Percentiles rank a stretch among this genome's conserved stretches.
phyloP scores from a whole-genome alignment of 2,888 invertebrate species.

The Nysson spinosus region DNA sequence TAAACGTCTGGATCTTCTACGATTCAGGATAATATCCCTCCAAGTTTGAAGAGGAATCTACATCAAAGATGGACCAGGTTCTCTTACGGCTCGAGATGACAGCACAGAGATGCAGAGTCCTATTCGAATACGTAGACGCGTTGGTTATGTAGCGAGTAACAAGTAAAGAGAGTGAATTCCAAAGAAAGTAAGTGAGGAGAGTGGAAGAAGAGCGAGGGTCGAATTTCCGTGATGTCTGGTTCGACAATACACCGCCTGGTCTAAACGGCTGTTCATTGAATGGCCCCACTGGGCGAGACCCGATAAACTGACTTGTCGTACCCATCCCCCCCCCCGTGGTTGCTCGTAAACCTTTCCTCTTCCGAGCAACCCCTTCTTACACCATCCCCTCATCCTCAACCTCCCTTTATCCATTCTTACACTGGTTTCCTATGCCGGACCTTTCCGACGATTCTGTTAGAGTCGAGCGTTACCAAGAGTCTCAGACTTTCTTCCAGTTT shows the following conservation, averaged over 20 bases:
- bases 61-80: conserved; percentile 57
- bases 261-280: conserved; percentile 68
- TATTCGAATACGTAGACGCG: conserved; percentile 37
- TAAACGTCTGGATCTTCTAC: conserved; percentile 40
- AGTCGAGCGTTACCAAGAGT: neutral
- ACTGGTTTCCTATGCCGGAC: conserved; percentile 6
- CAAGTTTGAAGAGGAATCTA: conserved; percentile 11
- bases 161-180: conserved; percentile 9
- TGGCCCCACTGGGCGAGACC: conserved; percentile 57
- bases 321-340: no score
- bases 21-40: conserved; percentile 4
- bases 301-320: conserved; percentile 68
- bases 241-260: conserved; percentile 64
- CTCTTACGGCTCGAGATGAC: conserved; percentile 30
- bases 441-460: neutral
- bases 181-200: neutral
- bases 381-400: no score
- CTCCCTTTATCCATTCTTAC: no score
- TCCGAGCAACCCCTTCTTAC: neutral
- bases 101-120: conserved; percentile 21
- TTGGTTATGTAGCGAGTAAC: conserved; percentile 13
- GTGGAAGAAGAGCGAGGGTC: conserved; percentile 17
- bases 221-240: conserved; percentile 65
- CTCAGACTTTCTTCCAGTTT: neutral
- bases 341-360: conserved; percentile 61